Base-by-base conservation (phyloP, 2,888 invertebrate species). In the Caenorhabditis drosophilae region DNA sequence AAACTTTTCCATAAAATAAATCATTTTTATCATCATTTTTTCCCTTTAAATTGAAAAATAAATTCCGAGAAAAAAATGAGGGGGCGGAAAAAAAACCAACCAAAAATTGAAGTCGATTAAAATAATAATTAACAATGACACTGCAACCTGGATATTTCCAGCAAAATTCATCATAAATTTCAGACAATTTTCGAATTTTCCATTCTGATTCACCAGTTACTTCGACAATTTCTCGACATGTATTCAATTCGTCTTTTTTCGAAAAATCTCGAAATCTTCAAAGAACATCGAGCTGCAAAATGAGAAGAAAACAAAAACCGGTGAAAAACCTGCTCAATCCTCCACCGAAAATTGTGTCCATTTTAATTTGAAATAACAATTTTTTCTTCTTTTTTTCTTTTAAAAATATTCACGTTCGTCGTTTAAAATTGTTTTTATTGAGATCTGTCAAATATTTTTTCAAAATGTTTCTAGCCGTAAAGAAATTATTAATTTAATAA, bases 101-200 rank as follows among this genome's bases (percentile, higher is more conserved):
- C 41, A n/a, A 7, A 3, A 16, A 12, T 40, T 12, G 20, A 20
- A 40, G 16, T 27, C 64, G 25, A 18, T 50, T 58, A 9, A 64
- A 47, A 42, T 64, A 55, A 58, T 64, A 64, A 25, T 64, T 50
- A 31, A 64, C 64, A 38, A 64, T 64, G 16, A 64, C 64, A 9
- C 53, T 53, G 16, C 46, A 51, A 12, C 64, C 64, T 38, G 64
- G 38, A 25, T 64, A 64, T 35, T 64, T 64, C 64, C 64, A 64
- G 36, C 58, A 64, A 12, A 45, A 54, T 1, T 38, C 34, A 1
- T 45, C 47, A 27, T 26, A 47, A 16, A 45, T 16, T 7, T 47
- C 45, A 20, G 54, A 42, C 11, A 64, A 16, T 18, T 47, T 45
- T 36, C 64, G 47, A n/a, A 64, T 58, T 27, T 47, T 58, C 64